Conservation (phyloP, 2,888 invertebrate species). For the Baronia brevicornis region DNA sequence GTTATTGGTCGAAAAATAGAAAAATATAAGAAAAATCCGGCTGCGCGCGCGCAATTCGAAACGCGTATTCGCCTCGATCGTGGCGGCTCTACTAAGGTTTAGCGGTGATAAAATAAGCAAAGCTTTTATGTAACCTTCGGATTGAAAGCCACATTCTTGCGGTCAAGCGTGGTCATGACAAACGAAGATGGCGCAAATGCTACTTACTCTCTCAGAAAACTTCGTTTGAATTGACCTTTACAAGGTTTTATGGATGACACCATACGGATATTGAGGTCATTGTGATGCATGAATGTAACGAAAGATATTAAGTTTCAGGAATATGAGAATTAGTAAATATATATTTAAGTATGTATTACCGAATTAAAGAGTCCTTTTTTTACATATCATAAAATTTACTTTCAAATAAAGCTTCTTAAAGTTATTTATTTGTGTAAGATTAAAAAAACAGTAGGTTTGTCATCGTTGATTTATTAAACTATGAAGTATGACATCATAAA, state of each 20-base stretch:
- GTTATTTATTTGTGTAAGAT: too few relatives aligned
- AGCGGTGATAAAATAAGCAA: conserved; percentile 48
- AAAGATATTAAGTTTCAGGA: too few relatives aligned
- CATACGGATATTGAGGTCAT: too few relatives aligned
- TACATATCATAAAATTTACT: too few relatives aligned
- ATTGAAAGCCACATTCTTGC: conserved; percentile 65
- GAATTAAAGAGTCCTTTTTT: too few relatives aligned
- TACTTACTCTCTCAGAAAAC: conserved; percentile 24
- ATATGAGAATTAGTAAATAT: too few relatives aligned
- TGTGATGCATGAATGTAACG: too few relatives aligned
- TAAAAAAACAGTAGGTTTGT: too few relatives aligned
- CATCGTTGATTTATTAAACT: too few relatives aligned
- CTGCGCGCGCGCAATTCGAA: conserved; percentile 34
- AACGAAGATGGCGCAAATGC: conserved; percentile 54
- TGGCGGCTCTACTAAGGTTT: conserved; percentile 53
- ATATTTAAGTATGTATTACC: too few relatives aligned
- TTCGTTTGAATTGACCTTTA: conserved; percentile 45
- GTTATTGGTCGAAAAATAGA: conserved; percentile 22
- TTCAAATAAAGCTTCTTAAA: too few relatives aligned
- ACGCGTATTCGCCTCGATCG: conserved; percentile 55
- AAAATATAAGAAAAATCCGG: conserved; percentile 17
- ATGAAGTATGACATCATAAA: too few relatives aligned
- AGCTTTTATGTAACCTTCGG: conserved; percentile 69
- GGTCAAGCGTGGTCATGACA: conserved; percentile 53
- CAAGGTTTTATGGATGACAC: conserved; percentile 42